Evolutionary conservation across 2,797 vertebrate genomes (phyloP).

Genomic region (Steatocranus sp.): DNA sequence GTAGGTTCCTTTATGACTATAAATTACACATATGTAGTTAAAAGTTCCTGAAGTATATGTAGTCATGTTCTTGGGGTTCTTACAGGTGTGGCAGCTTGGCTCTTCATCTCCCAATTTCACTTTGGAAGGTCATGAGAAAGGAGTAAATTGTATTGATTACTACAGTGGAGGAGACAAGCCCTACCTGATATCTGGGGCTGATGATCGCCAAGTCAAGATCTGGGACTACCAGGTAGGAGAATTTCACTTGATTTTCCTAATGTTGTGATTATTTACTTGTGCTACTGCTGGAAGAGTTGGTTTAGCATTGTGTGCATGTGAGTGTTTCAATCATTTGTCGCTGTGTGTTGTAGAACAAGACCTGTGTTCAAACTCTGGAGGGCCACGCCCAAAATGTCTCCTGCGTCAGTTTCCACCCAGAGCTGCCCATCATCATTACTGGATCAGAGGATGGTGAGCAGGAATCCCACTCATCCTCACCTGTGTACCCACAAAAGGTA

Average conservation of each 20-base stretch:
- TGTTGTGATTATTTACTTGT: not conserved
- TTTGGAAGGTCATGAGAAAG: conserved; percentile 96
- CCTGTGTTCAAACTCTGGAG: conserved; percentile 95
- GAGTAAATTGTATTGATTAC: conserved; percentile 97
- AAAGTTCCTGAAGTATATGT: not conserved
- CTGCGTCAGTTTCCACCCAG: conserved; percentile 96
- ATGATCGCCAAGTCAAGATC: conserved; percentile 96
- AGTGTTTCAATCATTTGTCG: not conserved
- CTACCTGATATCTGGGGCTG: conserved; percentile 96
- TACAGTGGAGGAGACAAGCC: conserved; percentile 99
- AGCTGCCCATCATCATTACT: conserved; percentile 96
- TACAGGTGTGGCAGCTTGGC: conserved; percentile 95
- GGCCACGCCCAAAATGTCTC: conserved; percentile 98
- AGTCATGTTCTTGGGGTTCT: not conserved
- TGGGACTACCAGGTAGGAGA: conserved; percentile 95
- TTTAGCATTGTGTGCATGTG: not conserved
- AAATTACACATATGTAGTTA: not conserved
- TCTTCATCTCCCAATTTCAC: conserved; percentile 98
- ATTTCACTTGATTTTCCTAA: not conserved
- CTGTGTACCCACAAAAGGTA: not conserved
- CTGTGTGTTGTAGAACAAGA: conserved; percentile 86
- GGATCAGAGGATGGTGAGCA: conserved; percentile 94
- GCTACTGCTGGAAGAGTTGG: not conserved
- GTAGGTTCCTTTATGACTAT: not conserved
- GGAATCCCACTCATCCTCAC: not conserved